Conservation (phyloP, 1,140 invertebrate genomes). For the Calephelis virginiensis region DNA sequence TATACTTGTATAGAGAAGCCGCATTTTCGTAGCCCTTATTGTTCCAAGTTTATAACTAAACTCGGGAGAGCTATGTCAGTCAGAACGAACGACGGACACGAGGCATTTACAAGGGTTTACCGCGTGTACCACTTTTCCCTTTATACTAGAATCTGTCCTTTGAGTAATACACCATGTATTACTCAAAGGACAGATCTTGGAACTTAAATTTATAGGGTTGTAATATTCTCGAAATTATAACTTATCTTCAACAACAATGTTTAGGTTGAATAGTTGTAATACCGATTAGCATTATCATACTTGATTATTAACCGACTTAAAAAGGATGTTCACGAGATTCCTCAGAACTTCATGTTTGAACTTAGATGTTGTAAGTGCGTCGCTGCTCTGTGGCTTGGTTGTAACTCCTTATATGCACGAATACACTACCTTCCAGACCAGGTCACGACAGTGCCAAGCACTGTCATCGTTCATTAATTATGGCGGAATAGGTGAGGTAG, state of each 20-base stretch:
- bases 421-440: too few relatives aligned
- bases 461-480: too few relatives aligned
- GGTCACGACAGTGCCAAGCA: too few relatives aligned
- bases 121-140: constrained; percentile 28
- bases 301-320: too few relatives aligned
- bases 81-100: constrained; percentile 27
- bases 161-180: constrained; percentile 7
- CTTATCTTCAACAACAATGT: neutral
- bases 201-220: neutral
- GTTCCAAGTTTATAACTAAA: constrained; percentile 7
- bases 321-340: too few relatives aligned
- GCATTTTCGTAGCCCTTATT: neutral
- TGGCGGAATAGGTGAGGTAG: too few relatives aligned
- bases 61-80: constrained; percentile 11
- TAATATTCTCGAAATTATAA: constrained; percentile 6
- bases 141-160: constrained; percentile 11
- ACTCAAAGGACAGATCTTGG: constrained; percentile 21
- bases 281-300: neutral
- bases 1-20: neutral
- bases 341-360: too few relatives aligned
- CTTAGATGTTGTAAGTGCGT: too few relatives aligned
- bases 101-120: constrained; percentile 37
- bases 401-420: too few relatives aligned
- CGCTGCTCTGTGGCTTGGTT: too few relatives aligned
- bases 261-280: neutral